Base-by-base conservation (phyloP, 2,113 vertebrate species). In the Sander vitreus region DNA sequence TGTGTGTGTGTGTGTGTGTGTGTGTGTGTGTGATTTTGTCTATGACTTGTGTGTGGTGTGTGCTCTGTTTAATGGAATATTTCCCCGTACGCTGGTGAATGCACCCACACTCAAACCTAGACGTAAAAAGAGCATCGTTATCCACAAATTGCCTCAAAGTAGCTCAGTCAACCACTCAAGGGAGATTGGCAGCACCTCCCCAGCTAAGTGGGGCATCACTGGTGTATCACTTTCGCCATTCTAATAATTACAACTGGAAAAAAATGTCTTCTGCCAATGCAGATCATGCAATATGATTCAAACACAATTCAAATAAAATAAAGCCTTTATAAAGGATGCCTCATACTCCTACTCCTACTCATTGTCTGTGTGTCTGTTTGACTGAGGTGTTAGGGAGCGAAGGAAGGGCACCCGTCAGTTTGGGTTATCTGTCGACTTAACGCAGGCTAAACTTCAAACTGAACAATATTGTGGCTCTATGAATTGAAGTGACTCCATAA, bases 131-230 rank as follows among this genome's bases (percentile, higher is more conserved):
- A 68, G 33, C 57, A 23, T 14, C 30, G 23, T 79, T 80, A 58
- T 72, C 68, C 53, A 18, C 64, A 85, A 86, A 90, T 83, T 84
- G 78, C 63, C 65, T 57, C 48, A 18, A 72, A 89, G 80, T 78
- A 64, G 47, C 80, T 79, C 86, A 78, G 81, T 90, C 60, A 86
- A 79, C 48, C 66, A 71, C 78, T 87, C 63, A 50, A 62, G 53
- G 36, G 78, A 90, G 53, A 70, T 73, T 39, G 66, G 67, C 57
- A 50, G 80, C 9, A 13, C 69, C 60, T 81, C 79, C 84, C 67
- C 36, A 80, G 60, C 64, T 87, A 88, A 88, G 85, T 88, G 71
- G 76, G 53, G 59, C 66, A 39, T 75, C 25, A 3, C 48, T 45
- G 55, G 48, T 48, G 65, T 33, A 45, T 67, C 73, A 68, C 80